These are phyloP conservation scores for Rhagonycha lutea DNA, from an alignment of 2,888 invertebrate genomes.

Conservation along the genomic window DNA sequence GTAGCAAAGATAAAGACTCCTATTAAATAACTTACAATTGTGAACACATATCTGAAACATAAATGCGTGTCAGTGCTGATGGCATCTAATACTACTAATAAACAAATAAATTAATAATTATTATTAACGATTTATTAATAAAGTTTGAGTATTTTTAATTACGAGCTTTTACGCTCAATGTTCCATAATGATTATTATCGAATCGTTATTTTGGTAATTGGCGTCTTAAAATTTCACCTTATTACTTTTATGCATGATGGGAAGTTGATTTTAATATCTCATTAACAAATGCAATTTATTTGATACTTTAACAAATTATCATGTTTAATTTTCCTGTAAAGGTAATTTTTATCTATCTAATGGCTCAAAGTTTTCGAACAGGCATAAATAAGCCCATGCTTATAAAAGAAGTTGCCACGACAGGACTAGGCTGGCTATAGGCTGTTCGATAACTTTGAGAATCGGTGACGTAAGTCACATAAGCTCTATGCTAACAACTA, in stretches of 20 bases:
- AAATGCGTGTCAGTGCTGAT: conserved; percentile 17
- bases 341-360: neutral
- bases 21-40: conserved; percentile 94
- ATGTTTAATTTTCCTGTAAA: conserved; percentile 1
- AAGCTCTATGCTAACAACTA: conserved; percentile 26
- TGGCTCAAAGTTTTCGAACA: conserved; percentile 54
- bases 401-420: conserved; percentile 31
- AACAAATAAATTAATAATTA: too few relatives aligned
- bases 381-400: conserved; percentile 34
- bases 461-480: conserved; percentile 16
- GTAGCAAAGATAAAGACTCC: conserved; percentile 98
- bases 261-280: too few relatives aligned
- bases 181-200: too few relatives aligned
- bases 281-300: too few relatives aligned
- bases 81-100: neutral
- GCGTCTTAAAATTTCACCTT: too few relatives aligned
- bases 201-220: too few relatives aligned
- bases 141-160: too few relatives aligned
- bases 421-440: conserved; percentile 55
- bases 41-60: conserved; percentile 87
- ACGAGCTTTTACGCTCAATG: too few relatives aligned
- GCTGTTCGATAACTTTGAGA: conserved; percentile 69
- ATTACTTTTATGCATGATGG: too few relatives aligned
- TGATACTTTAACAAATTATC: neutral
- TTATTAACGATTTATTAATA: too few relatives aligned